Percentiles rank a stretch among this genome's conserved stretches.
These are phyloP conservation scores for Agrotis segetum DNA, from an alignment of 2,888 invertebrate species.

Conservation along the genomic window DNA sequence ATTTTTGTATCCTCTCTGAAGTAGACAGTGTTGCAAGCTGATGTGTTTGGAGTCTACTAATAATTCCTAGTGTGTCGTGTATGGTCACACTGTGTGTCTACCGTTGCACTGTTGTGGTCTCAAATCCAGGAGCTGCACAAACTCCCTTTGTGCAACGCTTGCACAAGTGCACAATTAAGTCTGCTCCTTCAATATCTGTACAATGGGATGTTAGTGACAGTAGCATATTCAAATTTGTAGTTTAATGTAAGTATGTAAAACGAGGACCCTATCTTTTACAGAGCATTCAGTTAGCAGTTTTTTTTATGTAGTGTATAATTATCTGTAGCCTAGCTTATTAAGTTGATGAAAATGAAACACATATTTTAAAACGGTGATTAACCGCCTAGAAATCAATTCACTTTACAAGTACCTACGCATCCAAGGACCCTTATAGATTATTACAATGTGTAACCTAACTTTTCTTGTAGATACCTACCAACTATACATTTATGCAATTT, in stretches of 20 bases:
- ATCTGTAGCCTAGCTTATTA: not conserved
- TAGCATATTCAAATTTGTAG: too few species aligned
- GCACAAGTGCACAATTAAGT: slow-evolving; percentile 10
- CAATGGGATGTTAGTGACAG: not conserved
- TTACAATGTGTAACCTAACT: not conserved
- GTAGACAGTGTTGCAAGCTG: too few species aligned
- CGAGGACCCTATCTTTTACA: not conserved
- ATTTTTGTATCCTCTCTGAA: too few species aligned
- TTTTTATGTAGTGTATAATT: not conserved
- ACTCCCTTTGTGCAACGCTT: slow-evolving; percentile 31
- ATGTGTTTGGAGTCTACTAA: not conserved
- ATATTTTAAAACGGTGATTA: too few species aligned
- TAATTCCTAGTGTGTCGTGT: not conserved
- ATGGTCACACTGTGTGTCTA: slow-evolving; percentile 7
- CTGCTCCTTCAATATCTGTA: not conserved
- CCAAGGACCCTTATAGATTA: not conserved
- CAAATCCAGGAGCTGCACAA: not conserved
- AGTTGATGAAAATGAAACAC: too few species aligned
- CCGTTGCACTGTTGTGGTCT: slow-evolving; percentile 31
- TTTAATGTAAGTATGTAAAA: not conserved
- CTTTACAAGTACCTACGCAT: not conserved
- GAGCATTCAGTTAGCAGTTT: not conserved
- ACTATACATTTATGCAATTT: too few species aligned
- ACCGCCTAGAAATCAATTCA: not conserved
- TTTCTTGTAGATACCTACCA: not conserved